Conservation (phyloP, 2,888 invertebrate species). For the Dilophus febrilis region DNA sequence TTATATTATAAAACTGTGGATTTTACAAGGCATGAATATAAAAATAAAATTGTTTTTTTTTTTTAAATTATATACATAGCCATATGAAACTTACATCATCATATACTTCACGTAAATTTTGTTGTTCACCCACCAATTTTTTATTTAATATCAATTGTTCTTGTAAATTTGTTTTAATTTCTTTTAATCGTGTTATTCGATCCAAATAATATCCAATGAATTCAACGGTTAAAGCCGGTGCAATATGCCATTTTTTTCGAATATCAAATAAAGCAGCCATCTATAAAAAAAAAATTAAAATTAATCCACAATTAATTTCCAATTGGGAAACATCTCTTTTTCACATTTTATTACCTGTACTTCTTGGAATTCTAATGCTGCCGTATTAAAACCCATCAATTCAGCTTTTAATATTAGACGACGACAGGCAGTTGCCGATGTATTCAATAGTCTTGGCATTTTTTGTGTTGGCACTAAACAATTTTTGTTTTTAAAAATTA, state of each 20-base stretch:
- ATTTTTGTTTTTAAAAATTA: constrained; percentile 7
- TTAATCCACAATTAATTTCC: background rate
- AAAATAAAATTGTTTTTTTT: background rate
- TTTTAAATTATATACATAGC: constrained; percentile 1
- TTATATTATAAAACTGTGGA: too few relatives aligned
- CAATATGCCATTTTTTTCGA: constrained; percentile 84
- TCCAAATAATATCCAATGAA: constrained; percentile 90
- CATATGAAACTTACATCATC: constrained; percentile 58
- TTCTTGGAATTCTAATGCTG: constrained; percentile 65
- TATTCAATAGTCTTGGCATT: constrained; percentile 78
- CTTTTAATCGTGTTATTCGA: constrained; percentile 63
- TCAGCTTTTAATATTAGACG: constrained; percentile 71
- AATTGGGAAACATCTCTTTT: background rate
- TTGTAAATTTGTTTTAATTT: constrained; percentile 59
- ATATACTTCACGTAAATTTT: constrained; percentile 53
- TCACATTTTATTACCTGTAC: constrained; percentile 38
- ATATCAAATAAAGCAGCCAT: constrained; percentile 66
- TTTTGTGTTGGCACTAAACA: constrained; percentile 76
- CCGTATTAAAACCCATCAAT: constrained; percentile 76
- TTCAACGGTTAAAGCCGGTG: constrained; percentile 85
- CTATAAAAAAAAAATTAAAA: constrained; percentile 17
- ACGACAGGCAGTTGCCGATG: constrained; percentile 76
- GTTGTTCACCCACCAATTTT: constrained; percentile 60
- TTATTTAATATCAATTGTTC: constrained; percentile 58
- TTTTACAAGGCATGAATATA: too few relatives aligned